Percentiles rank a stretch among this genome's conserved stretches.
phyloP scores from a whole-genome alignment of 1,140 invertebrate genomes.

The Wasmannia auropunctata region DNA sequence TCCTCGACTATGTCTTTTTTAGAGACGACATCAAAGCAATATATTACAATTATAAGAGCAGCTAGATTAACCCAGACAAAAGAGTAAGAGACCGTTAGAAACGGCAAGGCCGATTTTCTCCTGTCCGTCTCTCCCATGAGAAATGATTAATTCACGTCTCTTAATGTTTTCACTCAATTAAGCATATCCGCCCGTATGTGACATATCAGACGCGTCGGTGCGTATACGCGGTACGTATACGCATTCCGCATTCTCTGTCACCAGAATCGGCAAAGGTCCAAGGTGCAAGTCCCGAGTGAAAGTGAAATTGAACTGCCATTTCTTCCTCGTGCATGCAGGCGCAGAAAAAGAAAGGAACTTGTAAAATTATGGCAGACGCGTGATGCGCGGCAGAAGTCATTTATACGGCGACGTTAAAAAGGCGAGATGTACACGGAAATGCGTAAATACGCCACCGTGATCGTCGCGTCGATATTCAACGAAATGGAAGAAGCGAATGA shows the following conservation, averaged over 20 bases:
- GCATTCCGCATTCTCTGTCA: not conserved
- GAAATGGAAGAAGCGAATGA: constrained; percentile 34
- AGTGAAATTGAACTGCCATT: constrained; percentile 53
- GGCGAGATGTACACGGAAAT: not conserved
- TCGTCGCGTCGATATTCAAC: not conserved
- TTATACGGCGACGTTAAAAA: not conserved
- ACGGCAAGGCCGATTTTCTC: not conserved
- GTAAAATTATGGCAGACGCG: not conserved
- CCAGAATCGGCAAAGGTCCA: not conserved
- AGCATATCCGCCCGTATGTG: constrained; percentile 22
- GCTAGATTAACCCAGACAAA: not conserved
- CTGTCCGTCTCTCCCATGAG: not conserved
- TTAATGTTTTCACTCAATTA: constrained; percentile 42
- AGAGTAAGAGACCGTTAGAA: not conserved
- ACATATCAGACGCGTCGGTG: not conserved
- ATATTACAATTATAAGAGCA: constrained; percentile 9
- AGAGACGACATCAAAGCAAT: not conserved
- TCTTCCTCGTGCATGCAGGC: not conserved
- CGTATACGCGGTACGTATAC: not conserved
- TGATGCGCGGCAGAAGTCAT: not conserved
- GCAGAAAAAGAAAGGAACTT: not conserved
- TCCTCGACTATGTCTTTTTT: not conserved
- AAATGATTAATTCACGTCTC: constrained; percentile 14
- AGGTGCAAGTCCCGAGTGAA: constrained; percentile 57
- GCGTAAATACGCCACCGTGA: not conserved